A percentile compares a stretch with the other conserved stretches of the same genome.
These are phyloP conservation scores for Acanthosepion pharaonis DNA, from an alignment of 2,888 invertebrate species.

Conservation along the genomic window DNA sequence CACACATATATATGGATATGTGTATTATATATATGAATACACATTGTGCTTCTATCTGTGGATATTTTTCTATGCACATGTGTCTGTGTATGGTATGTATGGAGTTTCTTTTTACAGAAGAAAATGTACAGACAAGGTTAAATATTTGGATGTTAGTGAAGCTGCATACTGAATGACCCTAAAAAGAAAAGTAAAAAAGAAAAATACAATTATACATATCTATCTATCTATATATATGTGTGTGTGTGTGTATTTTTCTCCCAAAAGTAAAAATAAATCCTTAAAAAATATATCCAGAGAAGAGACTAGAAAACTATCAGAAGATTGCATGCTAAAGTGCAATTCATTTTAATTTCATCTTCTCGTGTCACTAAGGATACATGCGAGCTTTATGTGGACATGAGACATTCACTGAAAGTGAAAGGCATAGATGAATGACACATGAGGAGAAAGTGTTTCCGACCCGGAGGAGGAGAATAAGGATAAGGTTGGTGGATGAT, in stretches of 20 bases:
- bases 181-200: neutral
- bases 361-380: neutral
- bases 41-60: neutral
- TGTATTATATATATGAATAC: too few relatives aligned
- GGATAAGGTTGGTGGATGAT: neutral
- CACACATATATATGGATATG: too few relatives aligned
- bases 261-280: too few relatives aligned
- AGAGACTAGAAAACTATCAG: conserved; percentile 3
- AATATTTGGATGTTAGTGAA: neutral
- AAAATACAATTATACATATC: neutral
- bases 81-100: neutral
- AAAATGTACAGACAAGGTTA: neutral
- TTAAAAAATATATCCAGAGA: neutral
- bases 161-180: neutral
- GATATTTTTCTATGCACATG: neutral
- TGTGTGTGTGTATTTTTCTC: neutral
- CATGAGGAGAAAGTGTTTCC: neutral
- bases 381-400: neutral
- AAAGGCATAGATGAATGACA: neutral
- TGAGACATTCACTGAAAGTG: neutral
- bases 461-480: neutral
- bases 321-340: conserved; percentile 8
- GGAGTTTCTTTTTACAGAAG: neutral
- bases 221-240: neutral
- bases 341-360: conserved; percentile 33